Evolutionary conservation across 1,140 invertebrate species (phyloP).

Genomic region (Hormaphis cornu): DNA sequence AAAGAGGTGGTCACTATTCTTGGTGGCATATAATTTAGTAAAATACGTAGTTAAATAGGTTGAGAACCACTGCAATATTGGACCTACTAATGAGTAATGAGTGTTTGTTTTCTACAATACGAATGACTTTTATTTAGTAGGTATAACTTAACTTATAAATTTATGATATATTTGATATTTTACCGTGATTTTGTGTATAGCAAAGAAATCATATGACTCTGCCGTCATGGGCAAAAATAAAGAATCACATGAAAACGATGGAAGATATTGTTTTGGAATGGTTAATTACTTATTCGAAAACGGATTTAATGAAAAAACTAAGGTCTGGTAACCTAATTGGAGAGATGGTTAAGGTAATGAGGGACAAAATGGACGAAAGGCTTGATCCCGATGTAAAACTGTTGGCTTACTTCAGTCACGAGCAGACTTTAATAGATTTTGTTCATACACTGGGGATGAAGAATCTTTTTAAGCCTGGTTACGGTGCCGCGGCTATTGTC

Average conservation of each 20-base stretch:
- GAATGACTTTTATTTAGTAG: too few relatives aligned
- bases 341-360: slow-evolving; percentile 8
- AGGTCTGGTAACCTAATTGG: slow-evolving; percentile 22
- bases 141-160: background rate
- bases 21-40: too few relatives aligned
- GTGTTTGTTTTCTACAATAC: too few relatives aligned
- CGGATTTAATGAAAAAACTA: slow-evolving; percentile 18
- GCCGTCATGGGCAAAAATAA: slow-evolving; percentile 22
- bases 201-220: slow-evolving; percentile 28
- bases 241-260: slow-evolving; percentile 1
- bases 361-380: slow-evolving; percentile 21
- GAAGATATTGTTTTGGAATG: slow-evolving; percentile 28
- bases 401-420: slow-evolving; percentile 25
- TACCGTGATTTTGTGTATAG: too few relatives aligned
- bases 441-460: slow-evolving; percentile 23
- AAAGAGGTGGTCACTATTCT: too few relatives aligned
- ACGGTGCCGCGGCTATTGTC: slow-evolving; percentile 7
- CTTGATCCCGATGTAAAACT: slow-evolving; percentile 8
- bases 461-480: slow-evolving; percentile 14
- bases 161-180: background rate
- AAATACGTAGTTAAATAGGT: too few relatives aligned
- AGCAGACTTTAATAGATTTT: slow-evolving; percentile 20
- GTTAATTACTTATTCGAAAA: slow-evolving; percentile 11
- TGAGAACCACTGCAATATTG: too few relatives aligned
- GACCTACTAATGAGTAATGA: too few relatives aligned